Evolutionary conservation across 2,113 vertebrate species (phyloP), one percentile per base, ranked within the genome.

Genomic region (Picathartes gymnocephalus): DNA sequence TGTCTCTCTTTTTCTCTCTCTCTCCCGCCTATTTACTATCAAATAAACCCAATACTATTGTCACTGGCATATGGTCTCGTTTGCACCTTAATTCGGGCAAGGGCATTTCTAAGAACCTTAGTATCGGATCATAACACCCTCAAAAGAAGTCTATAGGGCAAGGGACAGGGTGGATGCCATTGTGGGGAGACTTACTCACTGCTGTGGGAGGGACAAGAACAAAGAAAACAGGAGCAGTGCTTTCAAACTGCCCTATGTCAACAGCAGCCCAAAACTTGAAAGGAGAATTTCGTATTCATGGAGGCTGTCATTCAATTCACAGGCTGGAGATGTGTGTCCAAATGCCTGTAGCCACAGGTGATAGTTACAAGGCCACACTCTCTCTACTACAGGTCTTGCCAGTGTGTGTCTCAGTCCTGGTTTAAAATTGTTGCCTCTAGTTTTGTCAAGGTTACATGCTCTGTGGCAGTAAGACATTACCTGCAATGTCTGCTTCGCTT

Each of bases 241-340:
- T 88, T 92, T 54, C 45, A 80, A 87, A 69, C 5, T 0, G 0
- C 25, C 40, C 56, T 25, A n/a, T 0, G 0, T 5, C n/a, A 70
- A 50, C 20, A 60, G 5, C 12, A 56, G 31, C 11, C 11, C 27
- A 81, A 50, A 23, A 48, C 10, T 39, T 79, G 35, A 70, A 78
- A 82, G 57, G 16, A 65, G 0, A 80, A 72, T 57, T 72, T 69
- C 0, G 2, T 62, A 28, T 82, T 91, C 35, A 16, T 40, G 37
- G 57, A 92, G 21, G 16, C 15, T 60, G 45, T 57, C 62, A n/a
- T 9, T 64, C 42, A 77, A 4, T 40, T 89, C 23, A 31, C 18
- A 35, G 28, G 15, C 30, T 86, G 64, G 21, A 70, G 58, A 54
- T 8, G 1, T 10, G 21, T 13, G 20, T 57, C 15, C 58, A 91